Percentiles rank a stretch among this genome's conserved stretches.
These are phyloP conservation scores for Harpalus rubripes DNA, from an alignment of 2,888 invertebrate genomes.

Conservation along the genomic window DNA sequence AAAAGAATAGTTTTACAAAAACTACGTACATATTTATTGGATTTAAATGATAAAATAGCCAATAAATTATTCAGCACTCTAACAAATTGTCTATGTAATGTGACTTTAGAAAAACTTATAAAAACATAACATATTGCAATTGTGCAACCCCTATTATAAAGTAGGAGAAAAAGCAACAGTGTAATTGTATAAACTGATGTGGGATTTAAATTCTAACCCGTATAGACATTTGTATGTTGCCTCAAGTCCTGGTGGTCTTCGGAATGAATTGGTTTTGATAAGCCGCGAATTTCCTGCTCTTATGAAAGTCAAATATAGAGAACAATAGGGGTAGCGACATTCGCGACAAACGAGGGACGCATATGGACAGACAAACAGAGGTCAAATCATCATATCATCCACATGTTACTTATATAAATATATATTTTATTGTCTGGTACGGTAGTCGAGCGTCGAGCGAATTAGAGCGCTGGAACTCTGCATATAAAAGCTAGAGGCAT, in stretches of 20 bases:
- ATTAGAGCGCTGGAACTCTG: too few relatives aligned
- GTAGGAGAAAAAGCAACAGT: neutral
- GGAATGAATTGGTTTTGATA: slow-evolving; percentile 2
- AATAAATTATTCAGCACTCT: neutral
- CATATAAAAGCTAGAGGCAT: too few relatives aligned
- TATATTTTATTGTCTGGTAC: too few relatives aligned
- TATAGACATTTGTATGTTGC: neutral
- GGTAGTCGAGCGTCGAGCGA: too few relatives aligned
- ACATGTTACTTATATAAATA: neutral
- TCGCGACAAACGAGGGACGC: neutral
- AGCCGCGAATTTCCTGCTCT: slow-evolving; percentile 1
- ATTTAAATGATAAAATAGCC: neutral
- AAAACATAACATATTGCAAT: neutral
- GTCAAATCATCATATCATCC: neutral
- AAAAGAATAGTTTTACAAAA: neutral
- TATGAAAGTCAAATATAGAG: neutral
- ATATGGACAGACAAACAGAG: neutral
- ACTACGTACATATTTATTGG: neutral
- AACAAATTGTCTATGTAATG: neutral
- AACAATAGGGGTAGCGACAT: neutral
- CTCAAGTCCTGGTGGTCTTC: neutral
- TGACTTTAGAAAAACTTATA: neutral
- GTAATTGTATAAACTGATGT: slow-evolving; percentile 3
- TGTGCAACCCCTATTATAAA: slow-evolving; percentile 2
- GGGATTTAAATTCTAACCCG: slow-evolving; percentile 1